Conservation (phyloP, 2,797 vertebrate genomes). For the Melanotaenia boesemani region DNA sequence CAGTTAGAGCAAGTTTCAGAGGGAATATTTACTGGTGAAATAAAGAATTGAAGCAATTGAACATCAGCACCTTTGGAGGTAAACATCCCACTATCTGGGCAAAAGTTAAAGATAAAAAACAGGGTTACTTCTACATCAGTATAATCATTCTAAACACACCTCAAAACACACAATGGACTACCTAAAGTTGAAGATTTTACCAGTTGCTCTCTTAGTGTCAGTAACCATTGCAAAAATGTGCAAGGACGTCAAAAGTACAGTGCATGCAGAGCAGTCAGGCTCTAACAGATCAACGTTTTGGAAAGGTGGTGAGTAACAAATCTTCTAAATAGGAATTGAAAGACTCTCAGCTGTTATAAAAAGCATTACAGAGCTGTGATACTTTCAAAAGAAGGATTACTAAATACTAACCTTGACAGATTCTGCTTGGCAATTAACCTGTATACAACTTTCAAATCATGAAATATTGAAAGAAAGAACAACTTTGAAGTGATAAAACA, state of each 20-base stretch:
- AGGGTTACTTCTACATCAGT: neutral
- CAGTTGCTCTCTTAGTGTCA: neutral
- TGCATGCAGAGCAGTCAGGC: conserved; percentile 1
- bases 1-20: neutral
- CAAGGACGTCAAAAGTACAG: conserved; percentile 4
- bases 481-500: neutral
- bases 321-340: conserved; percentile 11
- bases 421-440: neutral
- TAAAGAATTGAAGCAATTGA: neutral
- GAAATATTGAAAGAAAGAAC: neutral
- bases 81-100: neutral
- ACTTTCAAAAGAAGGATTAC: neutral
- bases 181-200: conserved; percentile 1
- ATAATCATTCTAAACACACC: neutral
- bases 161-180: neutral
- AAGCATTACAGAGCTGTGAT: neutral
- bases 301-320: conserved; percentile 2
- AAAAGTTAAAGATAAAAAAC: neutral
- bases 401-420: neutral
- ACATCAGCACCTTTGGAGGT: neutral
- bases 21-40: neutral
- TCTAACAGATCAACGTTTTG: conserved; percentile 6
- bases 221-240: conserved; percentile 9
- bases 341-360: conserved; percentile 4
- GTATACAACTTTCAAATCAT: neutral